A percentile compares a stretch with the other conserved stretches of the same genome.
Conservation (phyloP, 2,888 invertebrate species). For the Cordylochernes scorpioides region DNA sequence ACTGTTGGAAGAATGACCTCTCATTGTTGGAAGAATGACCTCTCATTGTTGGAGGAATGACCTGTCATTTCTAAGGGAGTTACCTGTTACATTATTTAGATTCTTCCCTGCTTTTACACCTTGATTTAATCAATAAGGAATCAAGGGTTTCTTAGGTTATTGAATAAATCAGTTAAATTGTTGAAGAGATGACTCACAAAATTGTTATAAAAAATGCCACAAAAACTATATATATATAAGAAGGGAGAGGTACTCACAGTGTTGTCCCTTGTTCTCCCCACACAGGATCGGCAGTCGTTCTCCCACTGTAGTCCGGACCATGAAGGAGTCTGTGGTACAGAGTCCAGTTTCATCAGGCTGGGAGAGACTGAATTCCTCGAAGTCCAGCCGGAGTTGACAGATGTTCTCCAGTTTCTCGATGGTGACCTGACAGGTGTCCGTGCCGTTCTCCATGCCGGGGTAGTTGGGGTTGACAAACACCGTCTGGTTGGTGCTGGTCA, state of each 20-base stretch:
- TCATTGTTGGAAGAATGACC: too few species aligned
- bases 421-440: constrained; percentile 57
- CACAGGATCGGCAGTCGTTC: constrained; percentile 40
- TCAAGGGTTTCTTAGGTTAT: too few species aligned
- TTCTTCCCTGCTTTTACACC: too few species aligned
- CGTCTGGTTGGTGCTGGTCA: constrained; percentile 10
- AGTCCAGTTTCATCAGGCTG: constrained; percentile 28
- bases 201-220: too few species aligned
- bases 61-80: too few species aligned
- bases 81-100: too few species aligned
- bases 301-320: constrained; percentile 21
- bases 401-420: constrained; percentile 49
- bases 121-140: too few species aligned
- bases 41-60: too few species aligned
- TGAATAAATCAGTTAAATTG: too few species aligned
- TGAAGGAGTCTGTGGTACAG: constrained; percentile 52
- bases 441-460: constrained; percentile 45
- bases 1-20: too few species aligned
- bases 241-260: constrained; percentile 30
- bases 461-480: constrained; percentile 28
- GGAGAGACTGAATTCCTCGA: constrained; percentile 35
- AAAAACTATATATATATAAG: too few species aligned
- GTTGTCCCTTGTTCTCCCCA: constrained; percentile 49
- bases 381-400: constrained; percentile 49
- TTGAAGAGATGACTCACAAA: too few species aligned